Percentiles rank a stretch among this genome's conserved stretches.
Conservation (phyloP, 2,888 invertebrate species). For the Lamproptera curius region DNA sequence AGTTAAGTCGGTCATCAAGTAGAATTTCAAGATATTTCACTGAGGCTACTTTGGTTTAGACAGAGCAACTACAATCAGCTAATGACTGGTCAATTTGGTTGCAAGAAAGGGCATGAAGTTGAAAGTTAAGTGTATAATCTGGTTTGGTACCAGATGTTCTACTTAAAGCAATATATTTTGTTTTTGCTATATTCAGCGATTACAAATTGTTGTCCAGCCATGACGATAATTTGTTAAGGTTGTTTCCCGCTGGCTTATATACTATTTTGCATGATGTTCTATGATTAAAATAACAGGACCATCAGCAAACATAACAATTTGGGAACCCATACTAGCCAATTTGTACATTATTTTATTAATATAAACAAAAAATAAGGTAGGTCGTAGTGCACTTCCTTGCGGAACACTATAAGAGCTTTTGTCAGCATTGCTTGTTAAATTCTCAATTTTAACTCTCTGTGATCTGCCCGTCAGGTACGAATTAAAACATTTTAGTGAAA, state of each 20-base stretch:
- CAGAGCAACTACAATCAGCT: too few relatives aligned
- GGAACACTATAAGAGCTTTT: neutral
- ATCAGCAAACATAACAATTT: constrained; percentile 1
- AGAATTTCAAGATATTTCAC: too few relatives aligned
- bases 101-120: too few relatives aligned
- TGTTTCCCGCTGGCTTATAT: neutral
- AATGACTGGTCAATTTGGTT: too few relatives aligned
- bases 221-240: neutral
- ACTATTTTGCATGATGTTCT: neutral
- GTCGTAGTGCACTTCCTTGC: neutral
- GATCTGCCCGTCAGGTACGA: neutral
- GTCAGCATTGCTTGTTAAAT: neutral
- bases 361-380: constrained; percentile 1
- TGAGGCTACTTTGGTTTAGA: too few relatives aligned
- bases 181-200: neutral
- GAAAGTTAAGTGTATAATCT: too few relatives aligned
- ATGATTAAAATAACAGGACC: neutral
- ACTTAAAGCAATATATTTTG: too few relatives aligned
- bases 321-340: too few relatives aligned
- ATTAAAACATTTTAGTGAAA: neutral
- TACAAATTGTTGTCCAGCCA: neutral
- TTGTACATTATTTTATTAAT: constrained; percentile 1
- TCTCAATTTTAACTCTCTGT: neutral
- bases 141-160: too few relatives aligned
- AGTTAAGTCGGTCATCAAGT: too few relatives aligned